These are phyloP conservation scores for Zoanthus sociatus DNA, from an alignment of 92 coral and sea anemone genomes.

Conservation along the genomic window DNA sequence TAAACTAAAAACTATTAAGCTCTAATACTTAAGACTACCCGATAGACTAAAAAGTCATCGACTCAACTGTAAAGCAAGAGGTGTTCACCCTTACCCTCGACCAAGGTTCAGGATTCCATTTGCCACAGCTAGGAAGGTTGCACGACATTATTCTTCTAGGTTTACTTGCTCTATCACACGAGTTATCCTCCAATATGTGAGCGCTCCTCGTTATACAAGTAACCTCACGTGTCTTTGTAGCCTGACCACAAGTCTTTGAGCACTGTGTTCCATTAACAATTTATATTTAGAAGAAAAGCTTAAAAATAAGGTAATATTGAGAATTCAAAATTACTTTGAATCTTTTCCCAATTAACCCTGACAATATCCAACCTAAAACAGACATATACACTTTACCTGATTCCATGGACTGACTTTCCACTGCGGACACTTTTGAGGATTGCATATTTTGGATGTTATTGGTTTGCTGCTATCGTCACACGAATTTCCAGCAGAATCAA, in stretches of 20 bases:
- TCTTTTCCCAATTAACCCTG: too few relatives aligned
- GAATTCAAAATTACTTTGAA: too few relatives aligned
- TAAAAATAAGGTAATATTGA: too few relatives aligned
- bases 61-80: neutral
- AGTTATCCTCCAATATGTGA: slow-evolving; percentile 13
- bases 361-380: neutral
- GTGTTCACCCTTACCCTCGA: slow-evolving; percentile 38
- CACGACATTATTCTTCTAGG: slow-evolving; percentile 61
- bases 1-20: too few relatives aligned
- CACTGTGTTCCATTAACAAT: slow-evolving; percentile 60
- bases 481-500: slow-evolving; percentile 14
- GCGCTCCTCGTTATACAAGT: slow-evolving; percentile 16
- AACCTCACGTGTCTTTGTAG: slow-evolving; percentile 67
- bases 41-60: too few relatives aligned
- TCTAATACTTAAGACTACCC: neutral
- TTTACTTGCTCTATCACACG: slow-evolving; percentile 55
- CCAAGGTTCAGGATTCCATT: slow-evolving; percentile 70
- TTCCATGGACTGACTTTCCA: slow-evolving; percentile 89
- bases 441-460: slow-evolving; percentile 54
- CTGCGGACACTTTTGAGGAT: slow-evolving; percentile 68
- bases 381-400: slow-evolving; percentile 44
- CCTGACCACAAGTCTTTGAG: slow-evolving; percentile 88
- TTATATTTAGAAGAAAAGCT: too few relatives aligned
- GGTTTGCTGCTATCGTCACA: slow-evolving; percentile 73
- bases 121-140: slow-evolving; percentile 60